phyloP scores from a whole-genome alignment of 2,113 vertebrate species.

The Fukomys damarensis region DNA sequence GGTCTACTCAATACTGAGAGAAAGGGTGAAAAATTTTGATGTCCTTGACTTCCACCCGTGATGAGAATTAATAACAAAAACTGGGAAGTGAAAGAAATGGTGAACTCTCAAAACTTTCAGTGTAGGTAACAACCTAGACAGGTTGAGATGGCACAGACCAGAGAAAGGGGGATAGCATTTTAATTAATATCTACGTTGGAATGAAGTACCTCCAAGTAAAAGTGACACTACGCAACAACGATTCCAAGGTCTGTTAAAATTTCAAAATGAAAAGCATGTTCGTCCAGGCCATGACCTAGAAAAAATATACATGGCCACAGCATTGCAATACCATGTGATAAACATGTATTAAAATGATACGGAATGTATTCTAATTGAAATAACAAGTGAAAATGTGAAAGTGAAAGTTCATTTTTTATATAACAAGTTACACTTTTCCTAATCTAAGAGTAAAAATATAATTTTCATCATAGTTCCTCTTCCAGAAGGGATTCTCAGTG shows the following conservation, averaged over 20 bases:
- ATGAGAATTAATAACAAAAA: neutral
- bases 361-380: neutral
- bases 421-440: neutral
- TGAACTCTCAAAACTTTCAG: neutral
- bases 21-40: neutral
- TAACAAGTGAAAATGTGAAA: neutral
- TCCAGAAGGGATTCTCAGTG: neutral
- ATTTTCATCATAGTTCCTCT: neutral
- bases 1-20: neutral
- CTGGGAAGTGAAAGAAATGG: neutral
- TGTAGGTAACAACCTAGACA: neutral
- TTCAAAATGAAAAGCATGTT: neutral
- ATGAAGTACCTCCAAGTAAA: neutral
- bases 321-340: neutral
- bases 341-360: neutral
- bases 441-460: neutral
- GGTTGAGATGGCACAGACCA: neutral
- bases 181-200: neutral
- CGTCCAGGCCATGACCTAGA: neutral
- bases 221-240: neutral
- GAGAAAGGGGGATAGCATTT: neutral
- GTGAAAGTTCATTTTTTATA: neutral
- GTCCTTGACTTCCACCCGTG: neutral
- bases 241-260: slow-evolving; percentile 2
- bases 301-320: neutral